phyloP scores from a whole-genome alignment of 2,888 invertebrate genomes.

The Eudemis profundana region DNA sequence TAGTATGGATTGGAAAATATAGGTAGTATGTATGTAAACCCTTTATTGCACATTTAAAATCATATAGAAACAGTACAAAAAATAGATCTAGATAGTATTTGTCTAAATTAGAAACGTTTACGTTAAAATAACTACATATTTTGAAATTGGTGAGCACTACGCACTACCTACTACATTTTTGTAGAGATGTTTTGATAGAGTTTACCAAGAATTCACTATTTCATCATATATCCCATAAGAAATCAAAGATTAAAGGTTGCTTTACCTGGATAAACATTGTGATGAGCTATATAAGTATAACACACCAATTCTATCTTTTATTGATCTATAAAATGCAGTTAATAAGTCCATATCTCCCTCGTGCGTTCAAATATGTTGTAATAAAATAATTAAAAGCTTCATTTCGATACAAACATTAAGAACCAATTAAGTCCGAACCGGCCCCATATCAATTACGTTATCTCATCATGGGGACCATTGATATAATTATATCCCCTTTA shows the following conservation, averaged over 20 bases:
- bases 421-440: slow-evolving; percentile 9
- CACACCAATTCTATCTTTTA: slow-evolving; percentile 11
- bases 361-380: slow-evolving; percentile 16
- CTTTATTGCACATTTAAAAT: no score
- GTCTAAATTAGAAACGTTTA: no score
- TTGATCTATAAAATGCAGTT: slow-evolving; percentile 6
- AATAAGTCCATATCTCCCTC: slow-evolving; percentile 16
- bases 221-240: neutral
- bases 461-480: neutral
- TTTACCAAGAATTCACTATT: no score
- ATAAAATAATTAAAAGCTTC: slow-evolving; percentile 33
- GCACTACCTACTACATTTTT: no score
- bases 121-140: no score
- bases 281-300: neutral
- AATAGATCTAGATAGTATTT: no score
- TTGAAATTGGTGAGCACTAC: no score
- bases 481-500: neutral
- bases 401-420: slow-evolving; percentile 24
- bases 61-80: no score
- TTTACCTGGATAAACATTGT: slow-evolving; percentile 14
- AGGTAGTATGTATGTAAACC: no score
- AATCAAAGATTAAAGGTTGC: neutral
- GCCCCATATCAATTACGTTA: slow-evolving; percentile 25
- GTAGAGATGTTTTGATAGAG: no score
- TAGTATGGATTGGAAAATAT: no score